Conservation (phyloP, 2,797 vertebrate species). For the Propithecus perrieri region DNA sequence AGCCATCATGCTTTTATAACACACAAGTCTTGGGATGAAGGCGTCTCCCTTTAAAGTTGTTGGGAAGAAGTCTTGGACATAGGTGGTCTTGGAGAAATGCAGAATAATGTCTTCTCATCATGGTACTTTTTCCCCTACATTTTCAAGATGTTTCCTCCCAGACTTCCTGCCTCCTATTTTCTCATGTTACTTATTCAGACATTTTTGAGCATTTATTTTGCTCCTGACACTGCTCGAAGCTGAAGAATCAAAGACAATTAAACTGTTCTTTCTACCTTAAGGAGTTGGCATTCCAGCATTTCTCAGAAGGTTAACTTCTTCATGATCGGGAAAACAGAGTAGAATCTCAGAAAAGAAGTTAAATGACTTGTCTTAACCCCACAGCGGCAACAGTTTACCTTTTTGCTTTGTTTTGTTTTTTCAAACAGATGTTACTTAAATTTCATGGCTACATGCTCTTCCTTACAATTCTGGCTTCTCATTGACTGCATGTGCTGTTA, state of each 20-base stretch:
- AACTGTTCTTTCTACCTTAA: not conserved
- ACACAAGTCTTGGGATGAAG: not conserved
- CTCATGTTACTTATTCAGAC: not conserved
- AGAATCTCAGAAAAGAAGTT: not conserved
- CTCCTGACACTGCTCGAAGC: not conserved
- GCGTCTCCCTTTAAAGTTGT: not conserved
- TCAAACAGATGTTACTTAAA: not conserved
- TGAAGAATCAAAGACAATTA: slow-evolving; percentile 1
- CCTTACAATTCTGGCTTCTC: not conserved
- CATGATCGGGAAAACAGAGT: not conserved
- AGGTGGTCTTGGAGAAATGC: not conserved
- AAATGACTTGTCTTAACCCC: not conserved
- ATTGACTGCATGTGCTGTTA: not conserved
- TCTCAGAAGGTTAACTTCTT: not conserved
- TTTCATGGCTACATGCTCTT: not conserved
- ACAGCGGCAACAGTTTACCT: not conserved
- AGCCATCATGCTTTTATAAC: not conserved
- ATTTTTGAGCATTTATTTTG: slow-evolving; percentile 12
- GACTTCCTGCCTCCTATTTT: not conserved
- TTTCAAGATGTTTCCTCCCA: not conserved
- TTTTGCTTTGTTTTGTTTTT: not conserved
- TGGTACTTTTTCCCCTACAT: not conserved
- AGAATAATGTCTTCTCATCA: not conserved
- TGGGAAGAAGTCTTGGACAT: not conserved
- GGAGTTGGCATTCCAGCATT: not conserved